Conservation (phyloP, 2,113 vertebrate species). For the Gobius niger region DNA sequence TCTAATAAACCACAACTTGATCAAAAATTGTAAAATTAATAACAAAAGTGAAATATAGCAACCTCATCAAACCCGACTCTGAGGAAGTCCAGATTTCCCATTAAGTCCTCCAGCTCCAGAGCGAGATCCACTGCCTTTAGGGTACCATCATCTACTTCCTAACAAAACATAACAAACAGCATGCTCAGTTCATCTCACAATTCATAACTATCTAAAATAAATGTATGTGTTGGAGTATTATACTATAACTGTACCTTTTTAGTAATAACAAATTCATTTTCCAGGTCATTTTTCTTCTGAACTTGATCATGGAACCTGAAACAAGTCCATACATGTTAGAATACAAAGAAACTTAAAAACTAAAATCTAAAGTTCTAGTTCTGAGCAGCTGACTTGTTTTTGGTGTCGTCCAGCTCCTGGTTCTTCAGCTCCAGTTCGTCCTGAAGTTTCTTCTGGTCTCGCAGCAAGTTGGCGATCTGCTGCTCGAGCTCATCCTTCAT, state of each 20-base stretch:
- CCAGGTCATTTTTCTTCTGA: conserved; percentile 56
- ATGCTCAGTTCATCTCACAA: background rate
- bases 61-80: conserved; percentile 77
- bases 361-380: background rate
- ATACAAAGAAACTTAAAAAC: background rate
- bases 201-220: background rate
- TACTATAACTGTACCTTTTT: conserved; percentile 69
- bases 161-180: background rate
- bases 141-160: conserved; percentile 76
- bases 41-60: background rate
- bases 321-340: background rate
- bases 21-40: background rate
- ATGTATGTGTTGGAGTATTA: too few relatives aligned
- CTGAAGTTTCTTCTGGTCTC: conserved; percentile 67
- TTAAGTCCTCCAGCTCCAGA: conserved; percentile 72
- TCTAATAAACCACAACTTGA: too few relatives aligned
- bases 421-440: conserved; percentile 56
- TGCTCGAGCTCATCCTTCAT: conserved; percentile 62
- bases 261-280: conserved; percentile 74
- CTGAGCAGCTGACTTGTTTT: conserved; percentile 55
- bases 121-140: conserved; percentile 64
- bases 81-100: conserved; percentile 73
- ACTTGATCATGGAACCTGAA: conserved; percentile 75
- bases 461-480: conserved; percentile 61
- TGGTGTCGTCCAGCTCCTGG: conserved; percentile 62